phyloP scores from a whole-genome alignment of 2,113 vertebrate species.

The zebrafish (Danio rerio) region GRCz12tu NC_133176.1:6020001-6020500 shows the following conservation, averaged over 20 bases:
- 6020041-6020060: background rate
- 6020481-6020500: too few relatives aligned
- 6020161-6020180: constrained; percentile 38
- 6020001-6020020: too few relatives aligned
- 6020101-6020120: background rate
- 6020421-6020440: background rate
- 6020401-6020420: background rate
- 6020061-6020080: too few relatives aligned
- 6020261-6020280: constrained; percentile 27
- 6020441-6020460: background rate
- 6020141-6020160: constrained; percentile 37
- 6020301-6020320: constrained; percentile 27
- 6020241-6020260: constrained; percentile 43
- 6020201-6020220: constrained; percentile 14
- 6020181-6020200: background rate
- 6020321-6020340: background rate
- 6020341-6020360: constrained; percentile 18
- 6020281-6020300: constrained; percentile 33
- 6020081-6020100: background rate
- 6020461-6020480: too few relatives aligned
- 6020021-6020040: too few relatives aligned
- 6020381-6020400: background rate
- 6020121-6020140: constrained; percentile 20
- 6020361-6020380: constrained; percentile 15
- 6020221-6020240: constrained; percentile 41